A percentile compares a stretch with the other conserved stretches of the same genome.
phyloP scores from a whole-genome alignment of 2,888 invertebrate species.

The Periphyllus acericola region DNA sequence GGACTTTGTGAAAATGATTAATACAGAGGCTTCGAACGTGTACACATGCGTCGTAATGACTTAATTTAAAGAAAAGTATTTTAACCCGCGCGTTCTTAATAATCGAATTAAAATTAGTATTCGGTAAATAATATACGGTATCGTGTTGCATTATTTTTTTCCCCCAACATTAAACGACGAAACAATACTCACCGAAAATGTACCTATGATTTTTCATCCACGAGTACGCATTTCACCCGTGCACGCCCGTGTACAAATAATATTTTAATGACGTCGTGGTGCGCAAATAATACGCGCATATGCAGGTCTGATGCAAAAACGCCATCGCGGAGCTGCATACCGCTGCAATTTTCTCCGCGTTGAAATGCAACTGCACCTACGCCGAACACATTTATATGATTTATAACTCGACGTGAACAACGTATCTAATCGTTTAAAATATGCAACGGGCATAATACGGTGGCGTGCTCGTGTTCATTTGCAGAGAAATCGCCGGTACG shows the following conservation, averaged over 20 bases:
- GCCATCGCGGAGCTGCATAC: neutral
- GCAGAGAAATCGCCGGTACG: neutral
- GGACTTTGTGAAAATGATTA: slow-evolving; percentile 55
- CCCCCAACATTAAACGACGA: neutral
- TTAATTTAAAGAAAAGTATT: slow-evolving; percentile 39
- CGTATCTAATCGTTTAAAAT: neutral
- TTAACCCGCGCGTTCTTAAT: neutral
- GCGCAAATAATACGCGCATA: neutral
- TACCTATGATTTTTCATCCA: too few relatives aligned
- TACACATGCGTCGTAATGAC: slow-evolving; percentile 2
- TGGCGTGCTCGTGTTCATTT: slow-evolving; percentile 15
- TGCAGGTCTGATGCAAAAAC: too few relatives aligned
- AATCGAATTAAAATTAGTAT: neutral
- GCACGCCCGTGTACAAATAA: too few relatives aligned
- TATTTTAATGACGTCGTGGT: too few relatives aligned
- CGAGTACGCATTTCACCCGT: neutral
- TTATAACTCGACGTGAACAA: too few relatives aligned
- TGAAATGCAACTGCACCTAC: too few relatives aligned
- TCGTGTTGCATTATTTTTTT: neutral
- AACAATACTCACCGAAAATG: neutral
- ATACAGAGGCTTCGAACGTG: neutral
- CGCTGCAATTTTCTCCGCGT: neutral
- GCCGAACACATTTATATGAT: too few relatives aligned
- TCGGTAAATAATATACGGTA: neutral
- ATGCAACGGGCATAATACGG: neutral